Base-by-base conservation (phyloP, 2,888 invertebrate genomes). In the Chelonus formosanus region DNA sequence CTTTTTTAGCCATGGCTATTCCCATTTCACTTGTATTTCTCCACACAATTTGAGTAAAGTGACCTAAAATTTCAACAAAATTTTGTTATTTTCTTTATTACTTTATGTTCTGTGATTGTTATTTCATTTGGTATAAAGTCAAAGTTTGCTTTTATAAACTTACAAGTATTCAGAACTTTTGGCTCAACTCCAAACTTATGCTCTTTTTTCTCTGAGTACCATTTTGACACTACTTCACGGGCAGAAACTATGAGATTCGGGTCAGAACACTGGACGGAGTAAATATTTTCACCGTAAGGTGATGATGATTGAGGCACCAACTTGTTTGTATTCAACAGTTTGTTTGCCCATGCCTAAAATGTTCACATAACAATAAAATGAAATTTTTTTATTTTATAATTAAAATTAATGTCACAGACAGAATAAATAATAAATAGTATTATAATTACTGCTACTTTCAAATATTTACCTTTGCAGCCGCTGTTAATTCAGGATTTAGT, bases 21-120 rank as follows among this genome's bases (percentile, higher is more conserved):
- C 94, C 95, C 68, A 94, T 83, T 77, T 92, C 90, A 72, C 85
- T 88, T 3, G 90, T 90, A 43, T 86, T 88, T 79, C 90, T 92
- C 94, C 95, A 95, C n/a, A 95, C 87, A 0, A 95, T 89, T 86
- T 95, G 94, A 0, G 92, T 91, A 75, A 79, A 84, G 75, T 74
- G 88, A 86, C 81, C 86, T 87, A 50, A 52, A 70, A 65, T 43
- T 45, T 6, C 5, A 44, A 54, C 5, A 55, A 35, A 47, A 44
- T 47, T 54, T 40, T 40, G 40, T 43, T n/a, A 6, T 48, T 44
- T 45, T 43, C 34, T 35, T 56, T 61, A 31, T 53, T 31, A 20
- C 4, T 53, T 31, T 53, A 6, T 31, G 10, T 8, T 52, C 31
- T 31, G 3, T 4, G 3, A 3, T 67, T 64, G 69, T 67, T 54